Percentiles rank a stretch among this genome's conserved stretches.
These are phyloP conservation scores for Wiebesia pumilae DNA, from an alignment of 1,140 invertebrate genomes.

Conservation along the genomic window DNA sequence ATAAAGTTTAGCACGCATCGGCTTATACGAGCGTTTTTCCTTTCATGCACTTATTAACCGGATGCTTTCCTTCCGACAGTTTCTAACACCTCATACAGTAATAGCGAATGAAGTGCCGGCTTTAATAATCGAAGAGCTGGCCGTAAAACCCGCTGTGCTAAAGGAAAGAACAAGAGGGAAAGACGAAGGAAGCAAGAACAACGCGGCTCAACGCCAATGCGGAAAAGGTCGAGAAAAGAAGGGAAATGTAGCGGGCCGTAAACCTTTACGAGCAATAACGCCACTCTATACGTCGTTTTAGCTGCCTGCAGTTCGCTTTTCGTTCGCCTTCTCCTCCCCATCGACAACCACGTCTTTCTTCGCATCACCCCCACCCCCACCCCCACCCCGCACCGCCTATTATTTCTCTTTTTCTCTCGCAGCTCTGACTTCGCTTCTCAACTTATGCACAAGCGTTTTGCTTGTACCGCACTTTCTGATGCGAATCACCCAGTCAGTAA, in stretches of 20 bases:
- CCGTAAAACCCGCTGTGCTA: slow-evolving; percentile 55
- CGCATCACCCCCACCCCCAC: not conserved
- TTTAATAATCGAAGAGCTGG: slow-evolving; percentile 45
- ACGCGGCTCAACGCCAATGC: slow-evolving; percentile 13
- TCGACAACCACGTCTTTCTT: not conserved
- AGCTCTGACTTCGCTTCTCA: not conserved
- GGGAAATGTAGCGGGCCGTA: slow-evolving; percentile 38
- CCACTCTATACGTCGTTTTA: slow-evolving; percentile 37
- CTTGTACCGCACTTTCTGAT: not conserved
- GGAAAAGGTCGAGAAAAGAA: slow-evolving; percentile 45
- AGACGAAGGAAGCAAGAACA: slow-evolving; percentile 53
- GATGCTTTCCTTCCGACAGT: not conserved
- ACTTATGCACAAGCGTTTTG: not conserved
- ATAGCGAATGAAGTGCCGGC: slow-evolving; percentile 40
- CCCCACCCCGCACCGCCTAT: no score
- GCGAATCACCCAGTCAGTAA: slow-evolving; percentile 13
- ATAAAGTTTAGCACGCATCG: not conserved
- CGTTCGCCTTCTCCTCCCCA: not conserved
- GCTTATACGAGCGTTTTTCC: slow-evolving; percentile 23
- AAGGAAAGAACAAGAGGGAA: slow-evolving; percentile 52
- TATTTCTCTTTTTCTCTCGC: slow-evolving; percentile 2
- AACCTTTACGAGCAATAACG: slow-evolving; percentile 47
- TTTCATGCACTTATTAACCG: slow-evolving; percentile 7
- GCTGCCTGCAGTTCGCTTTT: slow-evolving; percentile 19
- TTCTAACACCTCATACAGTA: not conserved